Percentiles rank a stretch among this genome's conserved stretches.
phyloP scores from a whole-genome alignment of 2,888 invertebrate genomes.

The Crioceris asparagi region DNA sequence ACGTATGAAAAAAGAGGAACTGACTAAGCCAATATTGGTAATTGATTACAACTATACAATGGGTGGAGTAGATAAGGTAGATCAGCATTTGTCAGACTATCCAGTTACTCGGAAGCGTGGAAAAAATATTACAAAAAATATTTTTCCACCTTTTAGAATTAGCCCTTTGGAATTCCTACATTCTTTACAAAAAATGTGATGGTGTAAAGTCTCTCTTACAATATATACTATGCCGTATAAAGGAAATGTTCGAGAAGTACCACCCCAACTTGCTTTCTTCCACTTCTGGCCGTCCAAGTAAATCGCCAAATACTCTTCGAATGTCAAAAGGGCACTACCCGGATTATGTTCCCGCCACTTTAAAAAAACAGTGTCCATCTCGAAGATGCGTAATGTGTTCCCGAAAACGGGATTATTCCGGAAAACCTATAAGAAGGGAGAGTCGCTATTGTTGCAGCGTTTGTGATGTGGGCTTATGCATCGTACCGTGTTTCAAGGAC shows the following conservation, averaged over 20 bases:
- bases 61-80: slow-evolving; percentile 23
- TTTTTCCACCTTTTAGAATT: no score
- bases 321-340: slow-evolving; percentile 1
- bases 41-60: slow-evolving; percentile 23
- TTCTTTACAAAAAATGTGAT: slow-evolving; percentile 12
- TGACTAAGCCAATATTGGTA: slow-evolving; percentile 14
- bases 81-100: slow-evolving; percentile 19
- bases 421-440: no score
- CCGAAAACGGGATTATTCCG: background rate
- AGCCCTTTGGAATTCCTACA: slow-evolving; percentile 16
- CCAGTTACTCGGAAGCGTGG: no score
- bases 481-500: no score
- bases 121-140: no score
- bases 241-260: background rate
- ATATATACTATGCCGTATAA: background rate
- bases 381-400: background rate
- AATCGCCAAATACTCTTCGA: background rate
- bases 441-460: no score
- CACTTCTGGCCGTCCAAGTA: background rate
- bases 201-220: background rate
- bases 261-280: background rate
- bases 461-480: no score
- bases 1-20: background rate
- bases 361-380: background rate
- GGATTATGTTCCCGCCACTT: background rate